Conservation (phyloP, 2,888 invertebrate species). For the Scaptomyza flava region DNA sequence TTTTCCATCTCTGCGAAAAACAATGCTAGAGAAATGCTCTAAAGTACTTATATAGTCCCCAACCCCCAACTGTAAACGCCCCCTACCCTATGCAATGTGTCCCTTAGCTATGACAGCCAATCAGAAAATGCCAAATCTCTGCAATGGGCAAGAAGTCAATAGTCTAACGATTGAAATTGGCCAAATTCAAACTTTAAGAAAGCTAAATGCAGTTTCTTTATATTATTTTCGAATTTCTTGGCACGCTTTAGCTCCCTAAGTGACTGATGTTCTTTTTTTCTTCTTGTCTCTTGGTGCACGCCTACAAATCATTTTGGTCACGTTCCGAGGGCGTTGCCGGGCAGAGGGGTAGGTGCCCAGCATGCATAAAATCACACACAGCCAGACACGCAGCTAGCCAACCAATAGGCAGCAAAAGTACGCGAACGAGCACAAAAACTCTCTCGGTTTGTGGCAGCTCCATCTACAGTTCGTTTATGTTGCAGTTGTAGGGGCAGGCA, state of each 20-base stretch:
- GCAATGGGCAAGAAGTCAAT: conserved; percentile 6
- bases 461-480: conserved; percentile 30
- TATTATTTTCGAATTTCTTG: conserved; percentile 32
- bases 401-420: conserved; percentile 38
- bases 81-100: conserved; percentile 10
- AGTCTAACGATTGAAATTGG: conserved; percentile 10
- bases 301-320: conserved; percentile 82
- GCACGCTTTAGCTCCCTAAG: conserved; percentile 34
- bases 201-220: conserved; percentile 1
- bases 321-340: conserved; percentile 82
- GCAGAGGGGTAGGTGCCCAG: conserved; percentile 59
- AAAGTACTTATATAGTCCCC: conserved; percentile 27
- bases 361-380: conserved; percentile 22
- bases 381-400: conserved; percentile 38
- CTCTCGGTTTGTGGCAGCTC: conserved; percentile 13
- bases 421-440: not conserved
- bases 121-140: conserved; percentile 42
- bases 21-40: conserved; percentile 49
- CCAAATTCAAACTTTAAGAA: conserved; percentile 37
- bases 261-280: not conserved
- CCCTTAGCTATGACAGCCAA: conserved; percentile 32
- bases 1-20: conserved; percentile 44
- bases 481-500: conserved; percentile 66
- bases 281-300: conserved; percentile 58
- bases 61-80: conserved; percentile 1